A percentile compares a stretch with the other conserved stretches of the same genome.
Conservation (phyloP, 2,113 vertebrate genomes). For the Megaptera novaeangliae region DNA sequence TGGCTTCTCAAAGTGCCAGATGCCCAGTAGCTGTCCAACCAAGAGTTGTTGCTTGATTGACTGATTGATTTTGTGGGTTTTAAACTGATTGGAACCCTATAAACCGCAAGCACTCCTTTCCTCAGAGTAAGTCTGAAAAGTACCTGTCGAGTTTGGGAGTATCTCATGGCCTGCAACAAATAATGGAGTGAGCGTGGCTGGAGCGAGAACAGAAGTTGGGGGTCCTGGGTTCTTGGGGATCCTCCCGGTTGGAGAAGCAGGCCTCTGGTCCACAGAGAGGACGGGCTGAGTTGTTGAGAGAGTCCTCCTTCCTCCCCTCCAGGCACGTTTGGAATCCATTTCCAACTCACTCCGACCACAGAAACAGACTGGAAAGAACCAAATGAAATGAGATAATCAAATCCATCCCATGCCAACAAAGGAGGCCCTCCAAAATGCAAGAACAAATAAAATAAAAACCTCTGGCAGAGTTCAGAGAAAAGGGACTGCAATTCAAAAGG, state of each 20-base stretch:
- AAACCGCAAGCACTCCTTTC: not conserved
- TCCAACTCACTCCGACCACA: not conserved
- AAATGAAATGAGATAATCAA: slow-evolving; percentile 50
- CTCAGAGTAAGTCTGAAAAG: not conserved
- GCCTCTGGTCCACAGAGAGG: no score
- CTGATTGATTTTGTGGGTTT: not conserved
- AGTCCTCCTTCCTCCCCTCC: not conserved
- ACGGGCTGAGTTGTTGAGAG: not conserved
- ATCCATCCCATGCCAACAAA: slow-evolving; percentile 15
- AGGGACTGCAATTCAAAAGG: slow-evolving; percentile 40
- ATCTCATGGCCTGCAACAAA: not conserved
- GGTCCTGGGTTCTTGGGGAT: no score
- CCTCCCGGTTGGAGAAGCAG: fast-evolving
- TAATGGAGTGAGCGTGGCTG: not conserved
- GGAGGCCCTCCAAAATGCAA: slow-evolving; percentile 51
- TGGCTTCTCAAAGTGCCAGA: not conserved
- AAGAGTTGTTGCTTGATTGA: not conserved
- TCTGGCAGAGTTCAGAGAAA: slow-evolving; percentile 29
- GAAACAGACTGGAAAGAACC: slow-evolving; percentile 26
- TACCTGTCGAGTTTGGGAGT: not conserved
- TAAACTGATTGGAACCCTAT: not conserved
- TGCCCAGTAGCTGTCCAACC: not conserved
- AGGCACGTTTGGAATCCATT: not conserved
- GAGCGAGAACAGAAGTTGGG: fast-evolving
- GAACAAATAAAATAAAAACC: slow-evolving; percentile 56